phyloP scores from a whole-genome alignment of 2,113 vertebrate genomes.

The Nannospalax galili region DNA sequence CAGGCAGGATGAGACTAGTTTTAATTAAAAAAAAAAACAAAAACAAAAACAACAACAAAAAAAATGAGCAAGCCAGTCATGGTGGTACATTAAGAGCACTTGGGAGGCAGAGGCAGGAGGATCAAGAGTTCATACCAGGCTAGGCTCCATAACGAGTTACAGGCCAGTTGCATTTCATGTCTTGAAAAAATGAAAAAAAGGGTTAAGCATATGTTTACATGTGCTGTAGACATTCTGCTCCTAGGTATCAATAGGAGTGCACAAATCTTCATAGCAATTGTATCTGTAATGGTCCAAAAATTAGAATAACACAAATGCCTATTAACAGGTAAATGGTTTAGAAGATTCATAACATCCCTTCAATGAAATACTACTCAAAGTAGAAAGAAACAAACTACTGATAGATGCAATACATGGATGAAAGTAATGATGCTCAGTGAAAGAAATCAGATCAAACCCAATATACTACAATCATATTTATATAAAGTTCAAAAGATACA shows the following conservation, averaged over 20 bases:
- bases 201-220: neutral
- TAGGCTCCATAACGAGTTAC: neutral
- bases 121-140: neutral
- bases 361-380: neutral
- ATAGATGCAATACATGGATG: neutral
- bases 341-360: neutral
- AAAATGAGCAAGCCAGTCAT: too few relatives aligned
- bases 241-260: neutral
- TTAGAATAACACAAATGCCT: neutral
- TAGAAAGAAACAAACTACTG: neutral
- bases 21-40: too few relatives aligned
- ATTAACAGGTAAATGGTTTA: neutral
- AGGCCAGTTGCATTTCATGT: neutral
- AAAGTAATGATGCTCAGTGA: neutral
- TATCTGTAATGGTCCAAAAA: constrained; percentile 2
- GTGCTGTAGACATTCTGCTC: neutral
- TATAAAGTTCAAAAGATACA: neutral
- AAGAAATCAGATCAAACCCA: neutral
- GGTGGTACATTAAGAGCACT: too few relatives aligned
- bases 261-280: neutral
- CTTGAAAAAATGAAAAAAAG: too few relatives aligned
- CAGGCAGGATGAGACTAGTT: too few relatives aligned
- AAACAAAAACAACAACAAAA: too few relatives aligned
- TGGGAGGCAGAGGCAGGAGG: neutral
- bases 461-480: too few relatives aligned